Conservation (phyloP, 2,888 invertebrate species). For the Eurytoma californica region DNA sequence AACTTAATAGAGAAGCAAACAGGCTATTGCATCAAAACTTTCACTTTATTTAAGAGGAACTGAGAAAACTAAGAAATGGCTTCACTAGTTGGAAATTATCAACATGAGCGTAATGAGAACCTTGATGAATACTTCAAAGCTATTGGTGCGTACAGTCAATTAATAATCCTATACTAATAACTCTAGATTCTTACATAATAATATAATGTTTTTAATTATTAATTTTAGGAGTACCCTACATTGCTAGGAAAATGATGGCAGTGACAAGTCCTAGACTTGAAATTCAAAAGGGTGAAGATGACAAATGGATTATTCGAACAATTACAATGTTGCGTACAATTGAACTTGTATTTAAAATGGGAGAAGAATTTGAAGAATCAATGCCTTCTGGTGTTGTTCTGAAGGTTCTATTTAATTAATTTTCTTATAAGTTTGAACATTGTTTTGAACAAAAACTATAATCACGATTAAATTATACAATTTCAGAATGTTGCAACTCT, state of each 20-base stretch:
- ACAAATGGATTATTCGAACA: conserved; percentile 79
- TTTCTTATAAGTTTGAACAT: too few species aligned
- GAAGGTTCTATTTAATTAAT: conserved; percentile 68
- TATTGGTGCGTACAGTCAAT: conserved; percentile 76
- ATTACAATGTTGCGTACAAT: conserved; percentile 78
- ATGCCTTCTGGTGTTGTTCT: conserved; percentile 79
- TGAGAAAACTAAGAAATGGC: conserved; percentile 73
- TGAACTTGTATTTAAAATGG: conserved; percentile 78
- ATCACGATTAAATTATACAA: conserved; percentile 25
- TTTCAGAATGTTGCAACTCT: conserved; percentile 78
- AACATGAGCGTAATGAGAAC: conserved; percentile 81
- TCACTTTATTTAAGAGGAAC: conserved; percentile 5
- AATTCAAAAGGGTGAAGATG: conserved; percentile 77
- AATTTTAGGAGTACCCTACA: conserved; percentile 79
- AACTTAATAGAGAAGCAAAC: conserved; percentile 11
- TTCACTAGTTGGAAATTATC: conserved; percentile 79
- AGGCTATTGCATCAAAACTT: conserved; percentile 29
- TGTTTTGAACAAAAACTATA: too few species aligned
- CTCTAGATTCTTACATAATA: background rate
- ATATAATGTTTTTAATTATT: background rate
- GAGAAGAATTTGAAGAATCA: conserved; percentile 80
- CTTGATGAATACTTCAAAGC: conserved; percentile 81
- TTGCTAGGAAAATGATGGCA: conserved; percentile 81
- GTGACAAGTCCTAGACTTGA: conserved; percentile 80
- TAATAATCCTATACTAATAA: conserved; percentile 5